Evolutionary conservation across 30 jellyfish, hydroid and myxozoan genomes (phyloP).

Genomic region (Cassiopea xamachana): DNA sequence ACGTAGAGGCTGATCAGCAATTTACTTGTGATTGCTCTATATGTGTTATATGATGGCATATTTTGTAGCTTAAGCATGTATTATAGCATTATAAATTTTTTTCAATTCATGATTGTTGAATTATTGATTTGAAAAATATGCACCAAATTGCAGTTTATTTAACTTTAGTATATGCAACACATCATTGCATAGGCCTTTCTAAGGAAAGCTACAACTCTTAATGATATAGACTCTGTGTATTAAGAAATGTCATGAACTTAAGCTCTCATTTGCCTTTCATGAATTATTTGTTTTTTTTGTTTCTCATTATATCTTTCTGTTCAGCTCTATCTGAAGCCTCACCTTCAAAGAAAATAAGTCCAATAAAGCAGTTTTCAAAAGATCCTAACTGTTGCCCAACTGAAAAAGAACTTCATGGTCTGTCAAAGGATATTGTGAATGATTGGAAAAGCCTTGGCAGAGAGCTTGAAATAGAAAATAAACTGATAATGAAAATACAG

Average conservation of each 20-base stretch:
- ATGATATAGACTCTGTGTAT: too few relatives aligned
- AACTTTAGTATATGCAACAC: too few relatives aligned
- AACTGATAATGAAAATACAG: slow-evolving; percentile 66
- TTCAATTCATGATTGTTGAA: too few relatives aligned
- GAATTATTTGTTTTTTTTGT: background rate
- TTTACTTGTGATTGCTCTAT: too few relatives aligned
- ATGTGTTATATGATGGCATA: too few relatives aligned
- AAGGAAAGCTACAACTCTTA: too few relatives aligned
- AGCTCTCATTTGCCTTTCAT: background rate
- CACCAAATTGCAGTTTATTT: too few relatives aligned
- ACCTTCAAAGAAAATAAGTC: slow-evolving; percentile 33
- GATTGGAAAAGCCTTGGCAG: slow-evolving; percentile 94
- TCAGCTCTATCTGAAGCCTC: slow-evolving; percentile 6
- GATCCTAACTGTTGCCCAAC: slow-evolving; percentile 44
- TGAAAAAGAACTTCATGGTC: slow-evolving; percentile 77
- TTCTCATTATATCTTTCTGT: background rate
- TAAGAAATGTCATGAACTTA: background rate
- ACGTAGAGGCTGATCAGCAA: too few relatives aligned
- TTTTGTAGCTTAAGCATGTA: too few relatives aligned
- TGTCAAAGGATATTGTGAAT: slow-evolving; percentile 64
- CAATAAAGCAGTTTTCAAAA: background rate
- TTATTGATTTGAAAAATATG: too few relatives aligned
- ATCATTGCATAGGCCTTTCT: too few relatives aligned
- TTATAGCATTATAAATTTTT: too few relatives aligned
- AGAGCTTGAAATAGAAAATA: slow-evolving; percentile 66